Conservation (phyloP, 2,888 invertebrate genomes). For the Hypsopygia costalis region DNA sequence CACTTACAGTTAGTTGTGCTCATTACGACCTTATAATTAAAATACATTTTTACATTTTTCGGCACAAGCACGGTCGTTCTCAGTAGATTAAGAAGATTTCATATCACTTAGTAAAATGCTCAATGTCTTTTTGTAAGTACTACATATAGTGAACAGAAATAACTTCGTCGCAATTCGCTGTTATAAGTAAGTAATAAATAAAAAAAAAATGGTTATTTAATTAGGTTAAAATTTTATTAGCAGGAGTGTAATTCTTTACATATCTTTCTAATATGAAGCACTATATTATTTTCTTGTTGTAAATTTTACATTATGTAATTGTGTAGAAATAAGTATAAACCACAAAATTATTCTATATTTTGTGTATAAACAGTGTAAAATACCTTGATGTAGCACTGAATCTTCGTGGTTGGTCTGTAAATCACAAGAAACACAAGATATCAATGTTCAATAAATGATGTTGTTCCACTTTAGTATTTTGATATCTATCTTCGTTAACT, state of each 20-base stretch:
- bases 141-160: conserved; percentile 19
- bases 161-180: conserved; percentile 45
- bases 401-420: conserved; percentile 6
- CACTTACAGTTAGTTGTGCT: conserved; percentile 49
- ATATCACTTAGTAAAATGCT: conserved; percentile 65
- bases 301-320: conserved; percentile 13
- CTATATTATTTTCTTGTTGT: conserved; percentile 18
- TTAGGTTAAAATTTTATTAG: conserved; percentile 16
- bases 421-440: conserved; percentile 2
- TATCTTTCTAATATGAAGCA: conserved; percentile 12
- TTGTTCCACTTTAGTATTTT: conserved; percentile 14
- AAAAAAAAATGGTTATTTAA: conserved; percentile 27
- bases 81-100: conserved; percentile 49
- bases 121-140: conserved; percentile 57
- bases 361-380: background rate
- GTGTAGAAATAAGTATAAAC: conserved; percentile 4
- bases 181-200: conserved; percentile 45
- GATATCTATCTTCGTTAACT: conserved; percentile 15
- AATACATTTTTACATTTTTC: conserved; percentile 32
- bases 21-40: conserved; percentile 41
- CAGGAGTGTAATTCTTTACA: conserved; percentile 16
- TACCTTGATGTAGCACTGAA: conserved; percentile 5
- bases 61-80: conserved; percentile 70
- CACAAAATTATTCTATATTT: too few species aligned
- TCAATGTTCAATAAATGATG: conserved; percentile 7